phyloP scores from a whole-genome alignment of 2,888 invertebrate genomes.

The Campoplex capitator region DNA sequence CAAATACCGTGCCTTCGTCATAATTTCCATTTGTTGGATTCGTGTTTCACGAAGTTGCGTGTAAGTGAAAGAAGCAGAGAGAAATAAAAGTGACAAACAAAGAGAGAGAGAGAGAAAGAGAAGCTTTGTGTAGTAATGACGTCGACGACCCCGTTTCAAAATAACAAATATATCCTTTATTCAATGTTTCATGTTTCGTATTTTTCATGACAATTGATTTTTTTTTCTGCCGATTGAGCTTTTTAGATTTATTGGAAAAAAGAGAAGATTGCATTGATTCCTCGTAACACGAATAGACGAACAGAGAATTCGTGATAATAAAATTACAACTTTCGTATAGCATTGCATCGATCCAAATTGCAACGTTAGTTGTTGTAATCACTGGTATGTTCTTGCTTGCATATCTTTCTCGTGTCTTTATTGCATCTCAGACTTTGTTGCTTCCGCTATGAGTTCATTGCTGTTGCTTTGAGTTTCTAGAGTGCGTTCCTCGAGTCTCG shows the following conservation, averaged over 20 bases:
- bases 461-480: conserved; percentile 39
- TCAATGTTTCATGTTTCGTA: background rate
- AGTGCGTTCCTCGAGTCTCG: conserved; percentile 37
- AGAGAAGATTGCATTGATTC: background rate
- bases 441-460: conserved; percentile 29
- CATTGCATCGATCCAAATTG: background rate
- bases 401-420: background rate
- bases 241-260: background rate
- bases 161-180: background rate
- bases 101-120: background rate
- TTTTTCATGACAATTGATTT: background rate
- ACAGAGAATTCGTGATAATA: too few relatives aligned
- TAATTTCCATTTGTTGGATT: conserved; percentile 62
- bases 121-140: background rate
- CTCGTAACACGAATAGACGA: background rate
- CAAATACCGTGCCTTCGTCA: conserved; percentile 56
- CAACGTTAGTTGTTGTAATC: conserved; percentile 11
- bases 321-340: background rate
- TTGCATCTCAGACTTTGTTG: conserved; percentile 1
- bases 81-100: background rate
- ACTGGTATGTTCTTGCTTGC: conserved; percentile 27
- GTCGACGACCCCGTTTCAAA: background rate
- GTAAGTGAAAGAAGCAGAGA: conserved; percentile 11
- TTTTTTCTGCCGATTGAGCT: background rate
- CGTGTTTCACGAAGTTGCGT: conserved; percentile 9